Evolutionary conservation across 2,113 vertebrate species (phyloP).

Genomic region (Oryzias javanicus): DNA sequence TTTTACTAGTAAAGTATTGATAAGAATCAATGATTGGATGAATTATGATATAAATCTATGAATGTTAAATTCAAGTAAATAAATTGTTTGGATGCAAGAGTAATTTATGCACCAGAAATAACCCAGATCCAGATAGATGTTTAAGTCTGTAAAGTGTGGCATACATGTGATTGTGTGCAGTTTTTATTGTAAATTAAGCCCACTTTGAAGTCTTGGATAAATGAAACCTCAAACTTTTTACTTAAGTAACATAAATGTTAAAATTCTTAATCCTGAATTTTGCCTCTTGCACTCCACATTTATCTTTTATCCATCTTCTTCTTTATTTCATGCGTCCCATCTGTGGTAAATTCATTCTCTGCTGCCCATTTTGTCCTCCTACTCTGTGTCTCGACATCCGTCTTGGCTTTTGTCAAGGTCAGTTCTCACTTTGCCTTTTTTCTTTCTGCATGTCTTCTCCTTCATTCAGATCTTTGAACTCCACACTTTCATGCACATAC

Average conservation of each 20-base stretch:
- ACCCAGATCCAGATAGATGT: no score
- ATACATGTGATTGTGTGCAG: no score
- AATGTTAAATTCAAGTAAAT: no score
- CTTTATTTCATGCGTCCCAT: neutral
- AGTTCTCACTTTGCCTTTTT: slow-evolving; percentile 11
- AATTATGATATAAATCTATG: no score
- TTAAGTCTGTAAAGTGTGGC: no score
- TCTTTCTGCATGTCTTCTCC: neutral
- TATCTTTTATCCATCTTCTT: neutral
- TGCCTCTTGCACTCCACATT: slow-evolving; percentile 1
- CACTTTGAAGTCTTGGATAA: neutral
- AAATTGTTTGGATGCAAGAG: no score
- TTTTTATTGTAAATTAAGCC: neutral
- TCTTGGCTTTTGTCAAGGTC: slow-evolving; percentile 27
- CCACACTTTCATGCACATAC: neutral
- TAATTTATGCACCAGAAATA: no score
- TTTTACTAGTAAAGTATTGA: no score
- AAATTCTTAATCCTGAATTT: neutral
- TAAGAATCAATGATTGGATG: no score
- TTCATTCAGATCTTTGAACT: neutral
- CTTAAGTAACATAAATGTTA: neutral
- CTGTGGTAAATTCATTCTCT: neutral
- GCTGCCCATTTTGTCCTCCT: neutral
- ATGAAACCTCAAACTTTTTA: neutral
- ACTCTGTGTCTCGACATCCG: slow-evolving; percentile 13